A percentile compares a stretch with the other conserved stretches of the same genome.
These are phyloP conservation scores for Stenchaetothrips biformis DNA, from an alignment of 2,888 invertebrate genomes.

Conservation along the genomic window DNA sequence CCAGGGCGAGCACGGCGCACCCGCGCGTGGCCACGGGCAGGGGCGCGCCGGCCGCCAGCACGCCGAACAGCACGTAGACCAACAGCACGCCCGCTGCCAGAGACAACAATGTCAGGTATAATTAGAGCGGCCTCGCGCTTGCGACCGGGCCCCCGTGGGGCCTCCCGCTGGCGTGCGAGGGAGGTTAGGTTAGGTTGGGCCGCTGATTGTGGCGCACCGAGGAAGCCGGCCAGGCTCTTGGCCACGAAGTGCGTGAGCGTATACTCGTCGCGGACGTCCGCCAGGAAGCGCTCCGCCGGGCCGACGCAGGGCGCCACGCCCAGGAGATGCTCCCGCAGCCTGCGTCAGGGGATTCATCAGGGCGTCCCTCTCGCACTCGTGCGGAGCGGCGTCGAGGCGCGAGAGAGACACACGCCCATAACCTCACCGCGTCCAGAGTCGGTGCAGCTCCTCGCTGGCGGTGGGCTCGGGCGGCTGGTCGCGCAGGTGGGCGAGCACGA, in stretches of 20 bases:
- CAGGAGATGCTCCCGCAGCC: background rate
- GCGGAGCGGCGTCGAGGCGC: too few relatives aligned
- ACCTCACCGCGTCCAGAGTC: too few relatives aligned
- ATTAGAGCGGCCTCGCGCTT: too few relatives aligned
- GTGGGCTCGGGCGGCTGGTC: background rate
- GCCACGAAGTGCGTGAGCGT: constrained; percentile 20
- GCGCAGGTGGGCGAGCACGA: background rate
- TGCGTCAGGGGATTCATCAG: background rate
- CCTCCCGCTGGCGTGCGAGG: background rate
- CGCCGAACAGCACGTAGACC: background rate
- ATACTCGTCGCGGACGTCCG: background rate
- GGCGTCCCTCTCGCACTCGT: too few relatives aligned
- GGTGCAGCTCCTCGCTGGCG: background rate
- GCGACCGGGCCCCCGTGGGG: too few relatives aligned
- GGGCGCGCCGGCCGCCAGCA: background rate
- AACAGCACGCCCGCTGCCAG: background rate
- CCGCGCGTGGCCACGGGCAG: background rate
- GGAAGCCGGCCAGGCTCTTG: constrained; percentile 4
- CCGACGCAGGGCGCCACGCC: background rate
- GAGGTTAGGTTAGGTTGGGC: too few relatives aligned
- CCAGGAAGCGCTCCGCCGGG: background rate
- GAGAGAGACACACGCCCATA: too few relatives aligned
- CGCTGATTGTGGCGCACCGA: background rate
- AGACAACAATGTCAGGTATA: too few relatives aligned
- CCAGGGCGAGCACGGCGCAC: background rate